A percentile compares a stretch with the other conserved stretches of the same genome.
These are phyloP conservation scores for Hemaris fuciformis DNA, from an alignment of 2,888 invertebrate genomes.

Conservation along the genomic window DNA sequence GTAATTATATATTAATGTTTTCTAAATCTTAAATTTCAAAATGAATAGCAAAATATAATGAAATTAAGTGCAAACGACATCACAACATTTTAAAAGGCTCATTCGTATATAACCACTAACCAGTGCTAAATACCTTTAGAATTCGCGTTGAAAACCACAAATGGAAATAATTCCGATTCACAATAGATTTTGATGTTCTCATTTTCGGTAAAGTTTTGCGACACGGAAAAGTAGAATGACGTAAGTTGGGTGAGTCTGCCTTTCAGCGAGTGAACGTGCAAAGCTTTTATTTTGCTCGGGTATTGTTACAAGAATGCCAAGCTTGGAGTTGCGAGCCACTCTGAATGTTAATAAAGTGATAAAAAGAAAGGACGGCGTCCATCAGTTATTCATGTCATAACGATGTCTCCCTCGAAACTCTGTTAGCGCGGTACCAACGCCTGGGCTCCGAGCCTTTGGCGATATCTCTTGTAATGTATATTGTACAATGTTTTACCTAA, in stretches of 20 bases:
- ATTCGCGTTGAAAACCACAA: not conserved
- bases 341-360: slow-evolving; percentile 74
- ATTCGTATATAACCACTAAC: not conserved
- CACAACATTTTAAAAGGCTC: no score
- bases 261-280: slow-evolving; percentile 71
- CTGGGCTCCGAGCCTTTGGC: slow-evolving; percentile 11
- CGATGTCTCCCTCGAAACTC: slow-evolving; percentile 58
- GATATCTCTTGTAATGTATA: slow-evolving; percentile 8
- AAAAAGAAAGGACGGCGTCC: slow-evolving; percentile 61
- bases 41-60: no score
- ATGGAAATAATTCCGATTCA: slow-evolving; percentile 28
- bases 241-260: slow-evolving; percentile 61
- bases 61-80: not conserved
- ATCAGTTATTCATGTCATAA: slow-evolving; percentile 73
- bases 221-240: slow-evolving; percentile 54
- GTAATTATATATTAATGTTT: no score
- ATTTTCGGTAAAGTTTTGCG: slow-evolving; percentile 45
- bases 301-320: slow-evolving; percentile 72
- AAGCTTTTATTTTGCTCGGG: slow-evolving; percentile 74
- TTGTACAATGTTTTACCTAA: not conserved
- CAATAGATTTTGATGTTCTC: slow-evolving; percentile 36
- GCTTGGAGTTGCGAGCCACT: slow-evolving; percentile 58
- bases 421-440: slow-evolving; percentile 39
- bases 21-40: no score
- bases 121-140: not conserved